Percentiles rank a stretch among this genome's conserved stretches.
Evolutionary conservation across 2,888 invertebrate genomes (phyloP).

Genomic region (Xylota sylvarum): DNA sequence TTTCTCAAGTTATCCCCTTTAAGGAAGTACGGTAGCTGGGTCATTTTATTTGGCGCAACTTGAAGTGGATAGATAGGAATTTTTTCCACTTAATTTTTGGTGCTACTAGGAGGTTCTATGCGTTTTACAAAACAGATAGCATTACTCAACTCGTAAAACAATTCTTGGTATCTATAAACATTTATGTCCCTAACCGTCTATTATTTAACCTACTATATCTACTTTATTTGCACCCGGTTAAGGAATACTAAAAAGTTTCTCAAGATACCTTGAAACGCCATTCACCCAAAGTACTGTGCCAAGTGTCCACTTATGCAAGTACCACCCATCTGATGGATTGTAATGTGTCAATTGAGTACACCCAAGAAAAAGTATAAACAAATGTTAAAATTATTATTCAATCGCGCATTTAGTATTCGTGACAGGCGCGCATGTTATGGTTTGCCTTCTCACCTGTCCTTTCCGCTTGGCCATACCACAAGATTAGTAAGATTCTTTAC

Average conservation of each 20-base stretch:
- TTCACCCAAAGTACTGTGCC: not conserved
- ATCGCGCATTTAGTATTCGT: conserved; percentile 38
- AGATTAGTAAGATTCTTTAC: conserved; percentile 7
- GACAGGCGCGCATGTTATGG: conserved; percentile 24
- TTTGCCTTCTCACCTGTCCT: conserved; percentile 45
- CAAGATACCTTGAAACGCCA: not conserved
- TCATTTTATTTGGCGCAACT: too few species aligned
- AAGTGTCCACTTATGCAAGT: conserved; percentile 3
- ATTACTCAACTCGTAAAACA: too few species aligned
- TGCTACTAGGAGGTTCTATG: too few species aligned
- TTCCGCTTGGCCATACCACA: not conserved
- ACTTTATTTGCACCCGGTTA: too few species aligned
- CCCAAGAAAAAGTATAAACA: not conserved
- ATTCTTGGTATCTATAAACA: too few species aligned
- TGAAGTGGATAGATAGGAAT: too few species aligned
- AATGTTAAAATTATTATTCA: conserved; percentile 27
- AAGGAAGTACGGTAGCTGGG: too few species aligned
- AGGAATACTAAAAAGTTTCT: not conserved
- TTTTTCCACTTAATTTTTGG: too few species aligned
- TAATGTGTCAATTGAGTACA: not conserved
- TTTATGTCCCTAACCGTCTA: too few species aligned
- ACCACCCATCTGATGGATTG: not conserved
- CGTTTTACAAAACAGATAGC: too few species aligned
- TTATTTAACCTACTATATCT: not conserved
- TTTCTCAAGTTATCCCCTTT: too few species aligned